Evolutionary conservation across 2,888 invertebrate genomes (phyloP), one percentile per base, ranked within the genome.

Genomic region (Tholera decimalis): DNA sequence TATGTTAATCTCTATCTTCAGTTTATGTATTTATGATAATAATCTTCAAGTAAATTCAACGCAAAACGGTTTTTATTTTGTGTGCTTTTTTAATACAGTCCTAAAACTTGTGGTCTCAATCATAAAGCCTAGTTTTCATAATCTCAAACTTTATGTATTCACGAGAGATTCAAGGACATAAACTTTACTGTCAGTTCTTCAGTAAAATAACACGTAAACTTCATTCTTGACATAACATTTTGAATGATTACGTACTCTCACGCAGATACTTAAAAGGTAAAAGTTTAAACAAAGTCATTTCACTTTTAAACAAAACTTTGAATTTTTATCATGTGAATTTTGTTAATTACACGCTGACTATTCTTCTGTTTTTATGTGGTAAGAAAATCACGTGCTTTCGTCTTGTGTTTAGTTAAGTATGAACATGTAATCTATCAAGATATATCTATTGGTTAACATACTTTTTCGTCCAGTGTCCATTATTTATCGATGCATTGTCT

Each of bases 221-320:
- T 80, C 33, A 66, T 59, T 50, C 35, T 37, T 47, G 53, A 60
- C 11, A 15, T 11, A 15, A 54, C 47, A 22, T 50, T 47, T 44
- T 46, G 51, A 64, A 54, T 46, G 43, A 54, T 53, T 54, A 57
- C 53, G 20, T 22, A 49, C 24, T 77, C 79, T 49, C 77, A 80
- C 78, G 63, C 63, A 77, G 22, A n/a, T 65, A 28, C 41, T 67
- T 44, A 78, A 68, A 58, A 62, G 24, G 59, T 53, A 69, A 76
- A 71, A 63, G 64, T 68, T 7, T 33, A 60, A 65, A 76, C 50
- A 60, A 60, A 50, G 20, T 54, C 0, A 61, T 67, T 60, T 70
- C 59, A 30, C 50, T 47, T 26, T 4, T 7, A 26, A n/a, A 30
- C 18, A 4, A 54, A 35, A 13, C 39, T 33, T 37, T 50, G 2